Conservation (phyloP, 2,888 invertebrate species). For the Lamellibrachia satsuma region DNA sequence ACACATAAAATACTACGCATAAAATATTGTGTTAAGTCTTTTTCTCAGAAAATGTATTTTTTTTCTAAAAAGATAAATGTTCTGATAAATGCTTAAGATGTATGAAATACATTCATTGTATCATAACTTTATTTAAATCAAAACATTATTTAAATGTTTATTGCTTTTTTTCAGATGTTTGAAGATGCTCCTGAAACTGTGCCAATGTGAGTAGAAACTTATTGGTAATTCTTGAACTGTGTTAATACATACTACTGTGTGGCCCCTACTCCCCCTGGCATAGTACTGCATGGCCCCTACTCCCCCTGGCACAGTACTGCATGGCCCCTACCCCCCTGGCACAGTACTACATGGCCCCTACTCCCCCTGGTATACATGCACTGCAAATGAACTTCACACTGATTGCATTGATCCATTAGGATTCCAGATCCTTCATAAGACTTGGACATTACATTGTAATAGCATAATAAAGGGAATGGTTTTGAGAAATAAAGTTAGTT, state of each 20-base stretch:
- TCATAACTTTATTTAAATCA: background rate
- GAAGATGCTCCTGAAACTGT: slow-evolving; percentile 35
- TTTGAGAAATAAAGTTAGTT: background rate
- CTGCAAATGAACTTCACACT: background rate
- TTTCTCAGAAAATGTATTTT: background rate
- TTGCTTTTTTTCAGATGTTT: slow-evolving; percentile 28
- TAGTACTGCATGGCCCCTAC: background rate
- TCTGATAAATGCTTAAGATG: background rate
- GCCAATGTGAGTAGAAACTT: slow-evolving; percentile 31
- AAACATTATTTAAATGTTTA: background rate
- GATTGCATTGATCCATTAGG: background rate
- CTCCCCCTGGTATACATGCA: background rate
- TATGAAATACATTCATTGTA: background rate
- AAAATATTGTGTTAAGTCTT: background rate
- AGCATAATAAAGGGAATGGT: too few relatives aligned
- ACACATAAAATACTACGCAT: background rate
- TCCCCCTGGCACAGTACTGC: background rate
- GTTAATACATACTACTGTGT: background rate
- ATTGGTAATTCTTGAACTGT: background rate
- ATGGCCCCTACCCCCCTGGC: background rate
- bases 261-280: background rate
- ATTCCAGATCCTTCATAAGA: background rate
- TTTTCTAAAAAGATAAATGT: background rate
- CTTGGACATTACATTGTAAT: background rate
- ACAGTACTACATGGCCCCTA: background rate